phyloP scores from a whole-genome alignment of 2,888 invertebrate species.

The Andrena camellia region DNA sequence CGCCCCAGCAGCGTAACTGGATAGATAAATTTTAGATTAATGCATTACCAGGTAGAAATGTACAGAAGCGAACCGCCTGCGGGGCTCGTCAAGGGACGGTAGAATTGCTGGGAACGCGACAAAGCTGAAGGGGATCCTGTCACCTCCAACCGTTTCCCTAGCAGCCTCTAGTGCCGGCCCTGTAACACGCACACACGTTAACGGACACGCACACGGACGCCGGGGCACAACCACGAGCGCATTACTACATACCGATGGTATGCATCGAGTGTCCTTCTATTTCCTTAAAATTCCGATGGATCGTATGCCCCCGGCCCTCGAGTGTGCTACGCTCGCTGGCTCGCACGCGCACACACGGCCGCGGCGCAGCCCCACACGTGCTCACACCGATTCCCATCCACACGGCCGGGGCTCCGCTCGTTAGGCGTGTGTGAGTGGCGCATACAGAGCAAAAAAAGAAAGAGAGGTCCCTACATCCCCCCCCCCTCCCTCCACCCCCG shows the following conservation, averaged over 20 bases:
- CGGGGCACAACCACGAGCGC: slow-evolving; percentile 53
- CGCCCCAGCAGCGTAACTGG: neutral
- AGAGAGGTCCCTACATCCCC: slow-evolving; percentile 12
- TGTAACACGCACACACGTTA: slow-evolving; percentile 58
- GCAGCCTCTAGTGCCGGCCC: slow-evolving; percentile 55
- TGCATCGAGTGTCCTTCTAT: slow-evolving; percentile 82
- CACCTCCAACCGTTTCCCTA: slow-evolving; percentile 61
- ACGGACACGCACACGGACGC: slow-evolving; percentile 35
- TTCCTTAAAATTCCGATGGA: slow-evolving; percentile 82
- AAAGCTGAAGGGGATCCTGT: slow-evolving; percentile 63
- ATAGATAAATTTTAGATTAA: slow-evolving; percentile 22
- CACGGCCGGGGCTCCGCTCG: slow-evolving; percentile 46
- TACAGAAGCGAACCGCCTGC: neutral
- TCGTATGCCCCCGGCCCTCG: slow-evolving; percentile 71
- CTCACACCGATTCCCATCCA: slow-evolving; percentile 50
- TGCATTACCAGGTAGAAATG: neutral
- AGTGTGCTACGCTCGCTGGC: slow-evolving; percentile 56
- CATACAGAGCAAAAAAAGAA: slow-evolving; percentile 53
- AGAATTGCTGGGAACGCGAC: slow-evolving; percentile 23
- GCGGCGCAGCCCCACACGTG: slow-evolving; percentile 29
- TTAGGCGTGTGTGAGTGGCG: slow-evolving; percentile 67
- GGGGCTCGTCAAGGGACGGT: slow-evolving; percentile 15
- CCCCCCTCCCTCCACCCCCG: neutral
- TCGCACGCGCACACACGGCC: slow-evolving; percentile 29
- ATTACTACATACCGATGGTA: slow-evolving; percentile 74